phyloP scores from a whole-genome alignment of 2,797 vertebrate species.

The Sebastes paucispinis region DNA sequence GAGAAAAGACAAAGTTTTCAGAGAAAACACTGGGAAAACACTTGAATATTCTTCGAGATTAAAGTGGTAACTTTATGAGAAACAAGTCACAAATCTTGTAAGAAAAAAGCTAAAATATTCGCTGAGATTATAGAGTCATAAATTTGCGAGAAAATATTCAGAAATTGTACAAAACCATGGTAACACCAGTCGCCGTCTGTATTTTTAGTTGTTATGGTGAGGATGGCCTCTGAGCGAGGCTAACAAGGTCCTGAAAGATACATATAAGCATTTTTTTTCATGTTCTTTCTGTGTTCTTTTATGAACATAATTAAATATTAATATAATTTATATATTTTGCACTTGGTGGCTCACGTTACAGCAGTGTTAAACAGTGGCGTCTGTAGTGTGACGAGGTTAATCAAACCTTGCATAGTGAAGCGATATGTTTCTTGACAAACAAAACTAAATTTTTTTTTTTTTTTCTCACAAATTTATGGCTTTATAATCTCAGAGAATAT shows the following conservation, averaged over 20 bases:
- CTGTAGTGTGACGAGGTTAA: no score
- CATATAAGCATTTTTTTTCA: background rate
- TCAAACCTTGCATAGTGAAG: background rate
- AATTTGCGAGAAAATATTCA: no score
- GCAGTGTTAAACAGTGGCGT: background rate
- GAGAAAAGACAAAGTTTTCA: background rate
- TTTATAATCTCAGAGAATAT: no score
- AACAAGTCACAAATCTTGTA: no score
- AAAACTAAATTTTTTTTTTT: no score
- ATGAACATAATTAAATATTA: background rate
- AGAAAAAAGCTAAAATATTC: no score
- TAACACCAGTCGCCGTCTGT: background rate
- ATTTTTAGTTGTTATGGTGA: background rate
- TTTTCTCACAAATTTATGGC: no score
- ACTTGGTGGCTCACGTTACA: no score
- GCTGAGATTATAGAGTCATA: no score
- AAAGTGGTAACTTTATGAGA: background rate
- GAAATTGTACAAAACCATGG: no score
- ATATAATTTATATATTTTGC: no score
- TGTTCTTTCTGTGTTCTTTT: background rate
- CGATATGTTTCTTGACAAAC: background rate
- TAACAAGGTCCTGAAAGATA: background rate
- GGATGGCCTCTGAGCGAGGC: background rate
- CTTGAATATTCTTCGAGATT: background rate
- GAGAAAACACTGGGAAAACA: no score